Base-by-base conservation (phyloP, 2,888 invertebrate species). In the Catocala fraxini region DNA sequence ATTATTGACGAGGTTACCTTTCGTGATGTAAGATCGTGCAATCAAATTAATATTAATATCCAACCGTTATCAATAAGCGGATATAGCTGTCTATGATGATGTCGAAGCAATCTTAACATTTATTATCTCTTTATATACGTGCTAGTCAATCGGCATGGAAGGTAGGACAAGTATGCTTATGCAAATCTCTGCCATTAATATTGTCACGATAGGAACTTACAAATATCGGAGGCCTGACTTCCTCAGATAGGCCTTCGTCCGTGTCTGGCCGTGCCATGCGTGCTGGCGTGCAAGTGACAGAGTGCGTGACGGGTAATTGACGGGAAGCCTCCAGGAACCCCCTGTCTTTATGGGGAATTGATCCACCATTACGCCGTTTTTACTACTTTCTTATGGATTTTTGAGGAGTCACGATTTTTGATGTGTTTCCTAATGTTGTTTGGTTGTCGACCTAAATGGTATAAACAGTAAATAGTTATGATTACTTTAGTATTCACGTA, bases 221-320 rank as follows among this genome's bases (percentile, higher is more conserved):
- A 41, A 13, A 53, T 53, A 52, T 47, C 12, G 39, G 13, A 41
- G 52, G 52, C 60, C 58, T 65, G 59, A 56, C 70, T 56, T 65
- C 67, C 39, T 59, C 66, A 55, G 63, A 71, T 65, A 54, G 70
- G 52, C 61, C 68, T 56, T 68, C 65, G 84, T 78, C 71, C 69
- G 87, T 83, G 70, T 67, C 85, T 70, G 78, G 73, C 64, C 7
- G 84, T 86, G 58, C 85, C 85, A 76, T 71, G 73, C 84, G 87
- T 85, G 87, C 76, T 6, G 25, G 12, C 13, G 55, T 55, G 51
- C 55, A 52, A 61, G 61, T 65, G 70, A 75, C 74, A 75, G 77
- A 71, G 62, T 83, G 84, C 86, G 83, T 84, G 81, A 79, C 78
- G 69, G 35, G 43, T 69, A 76, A 76, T 75, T 80, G 82, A 85